Percentiles rank a stretch among this genome's conserved stretches.
These are phyloP conservation scores for Iphiclides podalirius DNA, from an alignment of 2,888 invertebrate species.

Conservation along the genomic window DNA sequence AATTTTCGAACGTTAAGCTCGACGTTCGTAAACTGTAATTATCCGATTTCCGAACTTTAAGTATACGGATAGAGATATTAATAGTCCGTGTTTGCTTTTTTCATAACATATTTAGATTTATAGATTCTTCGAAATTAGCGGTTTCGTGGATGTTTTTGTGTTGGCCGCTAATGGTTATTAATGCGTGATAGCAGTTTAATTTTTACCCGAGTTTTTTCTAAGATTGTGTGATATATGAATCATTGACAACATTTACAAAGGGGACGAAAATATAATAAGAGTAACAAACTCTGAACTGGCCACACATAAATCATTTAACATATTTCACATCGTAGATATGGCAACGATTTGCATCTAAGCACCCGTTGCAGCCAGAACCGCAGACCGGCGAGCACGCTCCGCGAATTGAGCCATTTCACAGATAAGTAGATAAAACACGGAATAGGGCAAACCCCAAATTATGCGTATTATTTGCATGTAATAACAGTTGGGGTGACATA, in stretches of 20 bases:
- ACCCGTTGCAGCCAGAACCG: constrained; percentile 30
- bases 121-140: constrained; percentile 68
- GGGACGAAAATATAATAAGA: too few species aligned
- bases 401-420: constrained; percentile 78
- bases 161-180: constrained; percentile 63
- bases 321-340: constrained; percentile 63
- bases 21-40: constrained; percentile 66
- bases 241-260: constrained; percentile 1
- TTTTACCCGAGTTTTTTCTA: constrained; percentile 14
- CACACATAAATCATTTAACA: constrained; percentile 69
- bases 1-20: constrained; percentile 68
- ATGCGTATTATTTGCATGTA: constrained; percentile 78
- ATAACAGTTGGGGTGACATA: constrained; percentile 70
- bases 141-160: constrained; percentile 62
- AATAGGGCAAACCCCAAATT: constrained; percentile 67
- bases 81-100: constrained; percentile 71
- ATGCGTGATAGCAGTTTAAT: constrained; percentile 47
- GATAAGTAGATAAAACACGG: constrained; percentile 79
- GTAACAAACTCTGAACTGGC: too few species aligned
- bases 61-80: constrained; percentile 79
- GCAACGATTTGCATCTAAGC: constrained; percentile 43
- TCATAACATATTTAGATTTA: constrained; percentile 72
- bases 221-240: not conserved
- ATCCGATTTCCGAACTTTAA: constrained; percentile 68
- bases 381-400: constrained; percentile 50